phyloP scores from a whole-genome alignment of 2,888 invertebrate species.

The Phrixothrix hirtus region DNA sequence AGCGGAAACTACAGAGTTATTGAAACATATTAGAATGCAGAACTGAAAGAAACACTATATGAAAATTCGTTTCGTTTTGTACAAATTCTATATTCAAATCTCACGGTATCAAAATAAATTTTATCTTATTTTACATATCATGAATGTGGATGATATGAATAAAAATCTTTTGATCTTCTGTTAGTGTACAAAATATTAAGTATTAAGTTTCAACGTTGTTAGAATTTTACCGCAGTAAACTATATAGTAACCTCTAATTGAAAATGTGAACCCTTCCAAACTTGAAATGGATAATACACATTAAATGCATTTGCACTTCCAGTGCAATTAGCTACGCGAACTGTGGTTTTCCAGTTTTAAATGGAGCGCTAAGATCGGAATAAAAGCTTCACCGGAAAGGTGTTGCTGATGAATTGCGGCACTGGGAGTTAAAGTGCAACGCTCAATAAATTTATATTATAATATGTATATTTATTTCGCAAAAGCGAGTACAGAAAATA shows the following conservation, averaged over 20 bases:
- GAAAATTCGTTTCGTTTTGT: neutral
- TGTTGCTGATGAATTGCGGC: neutral
- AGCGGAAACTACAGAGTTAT: slow-evolving; percentile 2
- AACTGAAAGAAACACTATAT: slow-evolving; percentile 1
- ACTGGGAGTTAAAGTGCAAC: no score
- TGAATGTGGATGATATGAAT: neutral
- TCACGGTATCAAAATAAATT: no score
- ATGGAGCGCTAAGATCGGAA: neutral
- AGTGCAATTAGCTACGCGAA: slow-evolving; percentile 8
- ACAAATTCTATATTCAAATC: slow-evolving; percentile 9
- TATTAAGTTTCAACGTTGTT: no score
- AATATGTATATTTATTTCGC: no score
- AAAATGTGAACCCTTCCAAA: no score
- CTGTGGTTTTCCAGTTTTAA: slow-evolving; percentile 7
- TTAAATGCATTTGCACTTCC: slow-evolving; percentile 7
- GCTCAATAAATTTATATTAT: no score
- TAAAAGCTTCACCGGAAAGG: slow-evolving; percentile 2
- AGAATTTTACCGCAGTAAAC: no score
- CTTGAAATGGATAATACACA: slow-evolving; percentile 10
- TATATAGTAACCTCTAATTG: no score
- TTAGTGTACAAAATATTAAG: no score
- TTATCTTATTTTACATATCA: slow-evolving; percentile 3
- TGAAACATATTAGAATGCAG: slow-evolving; percentile 1
- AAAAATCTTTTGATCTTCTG: neutral
- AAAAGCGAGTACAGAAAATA: neutral